Evolutionary conservation across 2,888 invertebrate genomes (phyloP).

Genomic region (Erynnis tages): DNA sequence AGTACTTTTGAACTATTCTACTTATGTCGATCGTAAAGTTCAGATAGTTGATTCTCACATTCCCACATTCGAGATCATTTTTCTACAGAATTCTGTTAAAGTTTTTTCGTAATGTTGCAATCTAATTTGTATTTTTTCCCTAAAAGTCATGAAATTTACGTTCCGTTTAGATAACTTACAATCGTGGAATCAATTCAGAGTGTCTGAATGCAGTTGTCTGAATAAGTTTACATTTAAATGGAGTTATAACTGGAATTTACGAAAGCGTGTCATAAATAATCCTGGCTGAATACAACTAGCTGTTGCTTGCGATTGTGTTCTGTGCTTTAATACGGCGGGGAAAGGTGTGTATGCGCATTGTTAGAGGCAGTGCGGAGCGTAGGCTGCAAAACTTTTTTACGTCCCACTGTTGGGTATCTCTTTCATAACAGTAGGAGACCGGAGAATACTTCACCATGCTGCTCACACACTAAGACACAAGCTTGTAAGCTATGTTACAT

Average conservation of each 20-base stretch:
- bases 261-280: constrained; percentile 25
- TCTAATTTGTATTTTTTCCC: too few relatives aligned
- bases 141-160: too few relatives aligned
- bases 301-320: constrained; percentile 20
- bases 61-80: too few relatives aligned
- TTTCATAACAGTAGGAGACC: too few relatives aligned
- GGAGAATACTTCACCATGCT: too few relatives aligned
- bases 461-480: too few relatives aligned
- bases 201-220: not conserved
- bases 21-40: not conserved
- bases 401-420: too few relatives aligned
- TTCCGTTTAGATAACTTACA: not conserved
- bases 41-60: too few relatives aligned
- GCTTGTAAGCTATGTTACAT: too few relatives aligned
- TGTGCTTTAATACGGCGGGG: constrained; percentile 29
- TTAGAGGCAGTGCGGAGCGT: constrained; percentile 45
- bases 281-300: constrained; percentile 24
- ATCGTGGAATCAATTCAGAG: not conserved
- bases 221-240: constrained; percentile 12
- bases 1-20: constrained; percentile 12
- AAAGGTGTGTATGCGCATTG: constrained; percentile 51
- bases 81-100: too few relatives aligned
- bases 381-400: too few relatives aligned
- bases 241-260: constrained; percentile 22
- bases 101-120: too few relatives aligned